Evolutionary conservation across 1,140 invertebrate species (phyloP), one percentile per base, ranked within the genome.

Genomic region (Littorina saxatilis): DNA sequence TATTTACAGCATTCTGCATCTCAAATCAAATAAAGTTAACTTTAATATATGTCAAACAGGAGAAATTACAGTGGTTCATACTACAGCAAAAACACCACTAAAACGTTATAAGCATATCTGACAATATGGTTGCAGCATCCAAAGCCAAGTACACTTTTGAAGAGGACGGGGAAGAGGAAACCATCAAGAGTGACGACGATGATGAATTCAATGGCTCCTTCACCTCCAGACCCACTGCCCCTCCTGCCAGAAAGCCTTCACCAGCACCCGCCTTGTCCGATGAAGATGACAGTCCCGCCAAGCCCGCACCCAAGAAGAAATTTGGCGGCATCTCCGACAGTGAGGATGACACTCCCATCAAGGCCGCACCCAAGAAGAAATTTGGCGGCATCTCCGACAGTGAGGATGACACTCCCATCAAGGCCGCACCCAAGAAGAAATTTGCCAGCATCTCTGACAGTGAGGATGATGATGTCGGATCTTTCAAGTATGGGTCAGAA

Each of bases 131-230:
- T 80, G 43, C 86, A 83, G 87, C 88, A 47, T 70, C 87, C 15
- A 84, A 84, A 66, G 83, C 84, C 29, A 86, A 83, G 58, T 87
- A 86, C 70, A 84, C 79, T 7, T 86, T 86, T 82, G 85, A 84
- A n/a, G 82, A 81, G 55, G 82, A 87, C 4, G 79, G 84, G 61
- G 83, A 85, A 73, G 77, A 82, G 15, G 58, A 63, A 9, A 52
- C n/a, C 20, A 58, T 78, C 20, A 37, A 32, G 17, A 78, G 76
- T 43, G 76, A 27, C 35, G 77, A 74, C 70, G 82, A 83, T n/a
- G 75, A 82, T 68, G 75, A 81, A 47, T 29, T 79, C 4, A 52
- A 70, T 17, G 32, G 5, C 11, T 23, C 61, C 23, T 68, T n/a
- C 52, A 79, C 29, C 39, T 2, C 80, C 27, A 72, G 66, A n/a